Base-by-base conservation (phyloP, 2,888 invertebrate species). In the Tipula vernalis region DNA sequence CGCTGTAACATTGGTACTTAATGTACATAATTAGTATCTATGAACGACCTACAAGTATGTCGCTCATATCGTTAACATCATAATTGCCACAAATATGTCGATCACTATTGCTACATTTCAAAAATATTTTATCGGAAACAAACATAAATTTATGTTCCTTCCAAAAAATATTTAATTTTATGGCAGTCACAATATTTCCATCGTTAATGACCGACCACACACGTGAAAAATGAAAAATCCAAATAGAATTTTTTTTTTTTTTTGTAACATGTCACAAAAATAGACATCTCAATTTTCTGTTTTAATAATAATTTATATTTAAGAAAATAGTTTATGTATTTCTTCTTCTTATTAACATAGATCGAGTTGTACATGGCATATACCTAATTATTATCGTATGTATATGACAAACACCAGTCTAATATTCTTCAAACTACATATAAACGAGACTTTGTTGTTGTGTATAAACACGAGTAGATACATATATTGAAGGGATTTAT, bases 261-360 rank as follows among this genome's bases (percentile, higher is more conserved):
- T 28, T 51, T 57, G 51, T 57, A 57, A 15, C 51, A 57, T 71
- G 71, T 71, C 71, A 71, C 71, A 71, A 28, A 71, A 71, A 71
- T 71, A 71, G 71, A 71, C 71, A 71, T 71, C 71, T 71, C 71
- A 71, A 71, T 71, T 71, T 71, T 71, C 71, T 71, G 71, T 71
- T 71, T 71, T 71, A 71, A 71, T 71, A 71, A 28, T 71, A 71
- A 71, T 71, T 28, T 71, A 28, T 28, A 71, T 71, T 71, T 71
- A 71, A 71, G 71, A 28, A 71, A 71, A 71, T 71, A 71, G 71
- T 71, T 51, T 71, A 71, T 71, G 71, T 71, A 71, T 18, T 18
- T 71, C 71, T 71, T 71, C 71, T 71, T 28, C 71, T 71, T 71
- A 10, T 71, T 28, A 28, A 28, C 8, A 28, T 28, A 51, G 3